These are phyloP conservation scores for Myxocyprinus asiaticus DNA, from an alignment of 2,113 vertebrate genomes.

Conservation along the genomic window DNA sequence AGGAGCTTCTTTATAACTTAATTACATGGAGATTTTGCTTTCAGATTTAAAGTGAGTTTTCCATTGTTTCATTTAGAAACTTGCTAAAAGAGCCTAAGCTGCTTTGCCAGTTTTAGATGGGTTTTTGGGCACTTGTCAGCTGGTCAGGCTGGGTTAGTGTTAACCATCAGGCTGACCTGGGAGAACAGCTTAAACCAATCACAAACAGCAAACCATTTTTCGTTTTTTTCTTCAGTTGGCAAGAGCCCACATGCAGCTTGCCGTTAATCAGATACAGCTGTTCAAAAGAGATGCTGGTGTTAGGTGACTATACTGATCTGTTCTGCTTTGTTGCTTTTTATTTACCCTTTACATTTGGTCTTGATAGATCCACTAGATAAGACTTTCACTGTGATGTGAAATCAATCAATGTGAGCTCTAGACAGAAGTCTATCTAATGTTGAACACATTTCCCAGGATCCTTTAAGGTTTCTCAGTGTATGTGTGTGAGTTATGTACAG, in stretches of 20 bases:
- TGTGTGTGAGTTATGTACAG: not conserved
- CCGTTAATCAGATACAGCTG: constrained; percentile 21
- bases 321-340: constrained; percentile 29
- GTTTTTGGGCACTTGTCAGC: no score
- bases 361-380: no score
- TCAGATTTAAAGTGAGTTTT: no score
- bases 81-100: no score
- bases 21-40: no score
- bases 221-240: no score
- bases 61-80: no score
- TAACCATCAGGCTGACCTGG: no score
- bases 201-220: no score
- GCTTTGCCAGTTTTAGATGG: no score
- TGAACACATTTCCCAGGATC: not conserved
- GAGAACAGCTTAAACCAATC: no score
- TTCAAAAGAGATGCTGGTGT: constrained; percentile 24
- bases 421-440: not conserved
- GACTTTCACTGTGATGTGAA: not conserved
- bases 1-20: not conserved
- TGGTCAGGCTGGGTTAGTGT: no score
- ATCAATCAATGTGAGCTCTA: constrained; percentile 25
- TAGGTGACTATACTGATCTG: constrained; percentile 24
- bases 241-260: not conserved
- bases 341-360: not conserved
- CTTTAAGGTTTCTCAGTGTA: constrained; percentile 40